Evolutionary conservation across 1,140 invertebrate genomes (phyloP).

Genomic region (Lucilia sericata): DNA sequence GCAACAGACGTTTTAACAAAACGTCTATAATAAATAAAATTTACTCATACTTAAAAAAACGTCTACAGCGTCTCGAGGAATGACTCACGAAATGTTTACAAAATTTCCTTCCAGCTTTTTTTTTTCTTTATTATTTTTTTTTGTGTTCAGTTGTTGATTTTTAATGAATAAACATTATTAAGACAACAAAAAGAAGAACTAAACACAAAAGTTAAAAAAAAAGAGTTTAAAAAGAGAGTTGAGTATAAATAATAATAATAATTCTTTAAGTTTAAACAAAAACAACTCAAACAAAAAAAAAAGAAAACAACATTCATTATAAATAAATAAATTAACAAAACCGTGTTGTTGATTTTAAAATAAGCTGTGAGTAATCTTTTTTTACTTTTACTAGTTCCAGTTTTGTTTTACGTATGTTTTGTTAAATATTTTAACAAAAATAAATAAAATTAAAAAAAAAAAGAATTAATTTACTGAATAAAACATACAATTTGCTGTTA

Average conservation of each 20-base stretch:
- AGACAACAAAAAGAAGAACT: too few species aligned
- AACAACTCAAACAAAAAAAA: background rate
- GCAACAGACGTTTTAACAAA: conserved; percentile 3
- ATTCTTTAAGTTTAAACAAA: background rate
- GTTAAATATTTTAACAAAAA: too few species aligned
- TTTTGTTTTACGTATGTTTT: background rate
- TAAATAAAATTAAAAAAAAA: too few species aligned
- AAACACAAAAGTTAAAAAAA: too few species aligned
- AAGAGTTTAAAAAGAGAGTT: too few species aligned
- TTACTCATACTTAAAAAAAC: background rate
- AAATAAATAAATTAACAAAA: background rate
- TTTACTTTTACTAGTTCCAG: conserved; percentile 16
- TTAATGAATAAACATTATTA: background rate
- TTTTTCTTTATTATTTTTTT: background rate
- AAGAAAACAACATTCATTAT: too few species aligned
- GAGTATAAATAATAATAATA: background rate
- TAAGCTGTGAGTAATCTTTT: background rate
- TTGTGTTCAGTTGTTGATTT: background rate
- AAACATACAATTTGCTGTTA: too few species aligned
- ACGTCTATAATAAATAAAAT: background rate
- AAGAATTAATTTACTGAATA: too few species aligned
- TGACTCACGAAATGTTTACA: conserved; percentile 21
- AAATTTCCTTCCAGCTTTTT: conserved; percentile 8
- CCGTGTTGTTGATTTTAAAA: background rate
- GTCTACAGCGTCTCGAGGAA: too few species aligned